Conservation (phyloP, 2,888 invertebrate species). For the Lacanobia wlatinum region DNA sequence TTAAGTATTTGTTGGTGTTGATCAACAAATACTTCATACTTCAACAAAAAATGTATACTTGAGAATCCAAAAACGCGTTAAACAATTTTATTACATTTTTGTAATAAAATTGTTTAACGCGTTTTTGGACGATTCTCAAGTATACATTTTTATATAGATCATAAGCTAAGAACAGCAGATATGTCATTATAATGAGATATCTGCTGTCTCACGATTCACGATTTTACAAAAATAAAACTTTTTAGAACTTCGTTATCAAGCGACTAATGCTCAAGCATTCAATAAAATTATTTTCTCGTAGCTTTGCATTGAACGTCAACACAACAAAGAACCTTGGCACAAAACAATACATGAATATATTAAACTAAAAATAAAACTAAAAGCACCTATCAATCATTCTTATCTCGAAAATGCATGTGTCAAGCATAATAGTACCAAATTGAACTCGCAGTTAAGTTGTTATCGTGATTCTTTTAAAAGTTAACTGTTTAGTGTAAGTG, state of each 20-base stretch:
- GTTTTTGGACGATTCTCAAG: no score
- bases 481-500: neutral
- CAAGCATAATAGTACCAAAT: conserved; percentile 35
- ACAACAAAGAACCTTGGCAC: neutral
- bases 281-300: neutral
- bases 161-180: no score
- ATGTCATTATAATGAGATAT: no score
- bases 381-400: conserved; percentile 44
- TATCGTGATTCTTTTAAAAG: conserved; percentile 17
- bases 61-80: no score
- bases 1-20: no score
- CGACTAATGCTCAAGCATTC: neutral
- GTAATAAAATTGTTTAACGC: no score
- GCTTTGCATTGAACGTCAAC: neutral
- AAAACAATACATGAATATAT: conserved; percentile 12
- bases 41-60: no score
- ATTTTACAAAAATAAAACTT: no score
- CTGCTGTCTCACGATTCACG: no score
- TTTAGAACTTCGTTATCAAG: neutral
- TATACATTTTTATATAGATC: no score
- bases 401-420: conserved; percentile 49
- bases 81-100: no score
- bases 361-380: conserved; percentile 3
- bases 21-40: no score
- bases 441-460: conserved; percentile 6